Percentiles rank a stretch among this genome's conserved stretches.
These are phyloP conservation scores for Enteromius treurensis DNA, from an alignment of 2,797 vertebrate species.

Conservation along the genomic window DNA sequence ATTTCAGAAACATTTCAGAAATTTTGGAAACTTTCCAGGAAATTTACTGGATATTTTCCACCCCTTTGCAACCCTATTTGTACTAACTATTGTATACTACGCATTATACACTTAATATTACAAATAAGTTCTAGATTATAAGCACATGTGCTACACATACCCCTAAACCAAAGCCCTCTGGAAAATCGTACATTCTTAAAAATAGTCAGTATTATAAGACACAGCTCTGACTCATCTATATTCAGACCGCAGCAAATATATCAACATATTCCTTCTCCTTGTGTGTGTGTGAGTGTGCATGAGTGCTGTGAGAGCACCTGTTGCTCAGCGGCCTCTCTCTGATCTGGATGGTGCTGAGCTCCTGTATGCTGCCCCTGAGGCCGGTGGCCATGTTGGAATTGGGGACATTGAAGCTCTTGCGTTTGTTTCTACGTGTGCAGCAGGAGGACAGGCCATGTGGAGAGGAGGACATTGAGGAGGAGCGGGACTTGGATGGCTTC, in stretches of 20 bases:
- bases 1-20: too few species aligned
- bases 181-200: not conserved
- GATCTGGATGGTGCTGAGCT: slow-evolving; percentile 95
- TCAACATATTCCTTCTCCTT: not conserved
- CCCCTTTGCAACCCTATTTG: not conserved
- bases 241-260: slow-evolving; percentile 7
- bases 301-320: slow-evolving; percentile 77
- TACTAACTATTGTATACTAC: not conserved
- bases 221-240: slow-evolving; percentile 32
- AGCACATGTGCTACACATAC: not conserved
- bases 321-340: slow-evolving; percentile 85
- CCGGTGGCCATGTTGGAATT: slow-evolving; percentile 80
- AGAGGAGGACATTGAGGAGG: slow-evolving; percentile 86
- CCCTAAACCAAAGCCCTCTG: not conserved
- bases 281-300: slow-evolving; percentile 5
- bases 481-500: slow-evolving; percentile 82
- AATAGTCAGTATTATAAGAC: slow-evolving; percentile 23
- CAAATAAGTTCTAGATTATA: not conserved
- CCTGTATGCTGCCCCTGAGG: slow-evolving; percentile 84
- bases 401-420: slow-evolving; percentile 86
- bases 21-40: too few species aligned
- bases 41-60: too few species aligned
- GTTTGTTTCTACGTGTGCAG: slow-evolving; percentile 86
- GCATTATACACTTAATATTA: not conserved
- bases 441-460: slow-evolving; percentile 83